Percentiles rank a stretch among this genome's conserved stretches.
phyloP scores from a whole-genome alignment of 2,888 invertebrate species.

The Eristalis tenax region DNA sequence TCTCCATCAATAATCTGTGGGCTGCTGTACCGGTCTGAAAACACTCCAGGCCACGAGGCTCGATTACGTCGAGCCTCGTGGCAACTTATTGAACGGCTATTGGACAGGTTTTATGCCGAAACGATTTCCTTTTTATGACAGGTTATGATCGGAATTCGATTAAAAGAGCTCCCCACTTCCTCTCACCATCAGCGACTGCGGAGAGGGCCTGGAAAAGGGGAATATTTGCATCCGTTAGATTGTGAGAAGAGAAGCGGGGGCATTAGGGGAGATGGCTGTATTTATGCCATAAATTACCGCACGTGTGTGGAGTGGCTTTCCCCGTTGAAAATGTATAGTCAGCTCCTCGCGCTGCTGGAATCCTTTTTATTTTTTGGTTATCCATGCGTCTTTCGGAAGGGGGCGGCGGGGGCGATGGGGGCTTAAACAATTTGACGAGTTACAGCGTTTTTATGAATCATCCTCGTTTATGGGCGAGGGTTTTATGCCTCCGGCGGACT shows the following conservation, averaged over 20 bases:
- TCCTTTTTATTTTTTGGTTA: slow-evolving; percentile 15
- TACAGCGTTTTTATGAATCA: slow-evolving; percentile 22
- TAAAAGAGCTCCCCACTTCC: not conserved
- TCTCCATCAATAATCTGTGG: slow-evolving; percentile 30
- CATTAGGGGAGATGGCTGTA: not conserved
- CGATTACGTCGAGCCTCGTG: not conserved
- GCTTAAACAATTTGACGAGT: slow-evolving; percentile 20
- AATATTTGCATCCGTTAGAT: not conserved
- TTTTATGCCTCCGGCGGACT: not conserved
- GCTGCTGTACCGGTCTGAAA: not conserved
- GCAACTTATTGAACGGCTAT: slow-evolving; percentile 20
- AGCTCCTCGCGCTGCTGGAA: slow-evolving; percentile 10
- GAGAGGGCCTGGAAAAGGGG: not conserved
- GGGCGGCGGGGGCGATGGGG: not conserved
- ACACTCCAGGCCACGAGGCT: not conserved
- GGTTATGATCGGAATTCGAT: slow-evolving; percentile 25
- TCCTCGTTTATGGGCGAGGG: not conserved
- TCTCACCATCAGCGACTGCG: not conserved
- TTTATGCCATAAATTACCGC: slow-evolving; percentile 17
- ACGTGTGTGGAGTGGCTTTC: not conserved
- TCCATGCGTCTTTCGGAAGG: not conserved
- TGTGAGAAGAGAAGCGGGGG: not conserved
- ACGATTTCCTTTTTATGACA: slow-evolving; percentile 26
- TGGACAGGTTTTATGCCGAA: slow-evolving; percentile 23
- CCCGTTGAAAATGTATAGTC: slow-evolving; percentile 22